These are phyloP conservation scores for Mythimna pallens DNA, from an alignment of 2,888 invertebrate genomes.

Conservation along the genomic window DNA sequence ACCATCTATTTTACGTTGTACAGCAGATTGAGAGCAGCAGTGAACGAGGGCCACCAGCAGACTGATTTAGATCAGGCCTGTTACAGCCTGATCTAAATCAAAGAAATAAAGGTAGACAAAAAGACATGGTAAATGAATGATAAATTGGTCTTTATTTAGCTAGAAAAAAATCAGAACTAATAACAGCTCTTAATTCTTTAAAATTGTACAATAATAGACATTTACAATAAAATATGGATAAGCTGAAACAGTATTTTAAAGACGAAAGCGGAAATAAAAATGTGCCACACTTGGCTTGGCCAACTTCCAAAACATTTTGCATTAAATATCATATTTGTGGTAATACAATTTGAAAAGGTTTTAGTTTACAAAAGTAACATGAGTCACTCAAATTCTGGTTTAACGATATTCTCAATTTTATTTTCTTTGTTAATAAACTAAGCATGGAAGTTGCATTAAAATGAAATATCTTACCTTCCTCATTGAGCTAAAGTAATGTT, in stretches of 20 bases:
- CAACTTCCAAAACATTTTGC: neutral
- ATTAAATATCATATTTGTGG: constrained; percentile 3
- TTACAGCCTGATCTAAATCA: neutral
- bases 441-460: neutral
- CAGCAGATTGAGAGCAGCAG: too few relatives aligned
- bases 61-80: too few relatives aligned
- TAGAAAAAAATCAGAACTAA: constrained; percentile 74
- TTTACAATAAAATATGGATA: constrained; percentile 6
- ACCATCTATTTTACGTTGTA: too few relatives aligned
- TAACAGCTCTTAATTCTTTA: constrained; percentile 65
- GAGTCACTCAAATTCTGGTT: neutral
- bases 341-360: neutral
- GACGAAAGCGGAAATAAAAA: constrained; percentile 6
- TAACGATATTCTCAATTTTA: neutral
- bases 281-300: constrained; percentile 19
- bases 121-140: constrained; percentile 62
- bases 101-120: constrained; percentile 19
- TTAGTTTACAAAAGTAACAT: neutral
- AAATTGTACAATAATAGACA: constrained; percentile 33
- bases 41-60: too few relatives aligned
- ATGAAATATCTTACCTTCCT: constrained; percentile 15
- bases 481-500: neutral
- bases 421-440: neutral
- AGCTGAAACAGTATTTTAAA: constrained; percentile 5
- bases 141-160: constrained; percentile 89